These are phyloP conservation scores for Toxotes jaculatrix DNA, from an alignment of 2,113 vertebrate species.

Conservation along the genomic window DNA sequence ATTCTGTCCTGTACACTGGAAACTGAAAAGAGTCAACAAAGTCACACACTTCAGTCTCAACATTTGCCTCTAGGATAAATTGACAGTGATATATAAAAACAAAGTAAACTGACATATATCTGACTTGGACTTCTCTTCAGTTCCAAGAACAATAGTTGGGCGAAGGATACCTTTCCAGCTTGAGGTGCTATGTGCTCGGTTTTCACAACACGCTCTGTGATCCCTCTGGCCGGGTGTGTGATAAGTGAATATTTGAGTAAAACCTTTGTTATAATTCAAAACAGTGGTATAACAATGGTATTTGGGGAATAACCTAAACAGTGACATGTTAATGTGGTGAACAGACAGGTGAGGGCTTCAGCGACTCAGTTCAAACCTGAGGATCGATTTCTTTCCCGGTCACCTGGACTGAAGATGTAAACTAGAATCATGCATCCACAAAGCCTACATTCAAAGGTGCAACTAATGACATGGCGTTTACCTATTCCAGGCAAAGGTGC, in stretches of 20 bases:
- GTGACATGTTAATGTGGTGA: neutral
- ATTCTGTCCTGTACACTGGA: neutral
- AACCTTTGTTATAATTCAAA: neutral
- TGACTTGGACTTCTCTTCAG: neutral
- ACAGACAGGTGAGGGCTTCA: too few species aligned
- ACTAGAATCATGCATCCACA: neutral
- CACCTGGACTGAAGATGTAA: neutral
- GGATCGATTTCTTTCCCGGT: too few species aligned
- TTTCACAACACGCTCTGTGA: slow-evolving; percentile 3
- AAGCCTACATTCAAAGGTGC: neutral
- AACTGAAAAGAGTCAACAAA: neutral
- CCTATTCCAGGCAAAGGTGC: neutral
- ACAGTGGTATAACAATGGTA: neutral
- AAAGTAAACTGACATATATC: neutral
- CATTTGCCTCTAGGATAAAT: neutral
- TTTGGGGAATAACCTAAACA: slow-evolving; percentile 16
- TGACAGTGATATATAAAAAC: neutral
- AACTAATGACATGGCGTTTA: neutral
- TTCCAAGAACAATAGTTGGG: neutral
- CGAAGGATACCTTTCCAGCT: slow-evolving; percentile 3
- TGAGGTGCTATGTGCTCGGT: slow-evolving; percentile 14
- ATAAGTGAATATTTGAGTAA: neutral
- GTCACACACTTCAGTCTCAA: neutral
- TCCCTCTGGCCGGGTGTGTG: neutral
- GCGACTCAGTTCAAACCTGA: too few species aligned